Conservation (phyloP, 2,113 vertebrate species). For the Atrichornis clamosus region DNA sequence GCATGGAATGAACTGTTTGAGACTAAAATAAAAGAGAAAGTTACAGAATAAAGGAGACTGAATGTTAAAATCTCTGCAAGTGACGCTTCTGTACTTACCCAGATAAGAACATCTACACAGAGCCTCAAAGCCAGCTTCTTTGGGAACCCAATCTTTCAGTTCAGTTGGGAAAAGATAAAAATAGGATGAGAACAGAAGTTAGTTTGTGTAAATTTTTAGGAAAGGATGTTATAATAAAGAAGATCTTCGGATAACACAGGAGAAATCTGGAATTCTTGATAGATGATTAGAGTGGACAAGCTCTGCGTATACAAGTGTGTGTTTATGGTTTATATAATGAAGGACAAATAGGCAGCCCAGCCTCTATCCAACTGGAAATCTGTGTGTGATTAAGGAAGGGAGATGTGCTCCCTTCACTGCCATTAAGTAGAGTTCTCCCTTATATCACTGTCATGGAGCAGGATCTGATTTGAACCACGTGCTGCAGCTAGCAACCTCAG, state of each 20-base stretch:
- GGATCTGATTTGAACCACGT: conserved; percentile 41
- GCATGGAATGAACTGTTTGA: not conserved
- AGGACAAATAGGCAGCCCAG: conserved; percentile 28
- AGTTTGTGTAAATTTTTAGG: not conserved
- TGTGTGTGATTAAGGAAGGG: conserved; percentile 41
- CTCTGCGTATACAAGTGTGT: not conserved
- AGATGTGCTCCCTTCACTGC: conserved; percentile 31
- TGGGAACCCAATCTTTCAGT: not conserved
- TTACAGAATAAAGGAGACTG: not conserved
- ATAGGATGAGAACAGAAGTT: not conserved
- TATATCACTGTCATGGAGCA: not conserved
- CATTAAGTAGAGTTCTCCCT: conserved; percentile 1
- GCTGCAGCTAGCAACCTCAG: conserved; percentile 11
- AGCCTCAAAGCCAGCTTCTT: not conserved
- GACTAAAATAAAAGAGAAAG: not conserved
- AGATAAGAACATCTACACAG: accelerated
- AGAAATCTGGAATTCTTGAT: not conserved
- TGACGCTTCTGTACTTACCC: not conserved
- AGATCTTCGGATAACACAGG: not conserved
- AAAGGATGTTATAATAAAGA: not conserved
- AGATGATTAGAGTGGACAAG: not conserved
- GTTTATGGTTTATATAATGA: conserved; percentile 27
- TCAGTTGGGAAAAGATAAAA: not conserved
- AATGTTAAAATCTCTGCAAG: not conserved
- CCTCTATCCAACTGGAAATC: conserved; percentile 11